Percentiles rank a stretch among this genome's conserved stretches.
phyloP scores from a whole-genome alignment of 2,113 vertebrate species.

The Rhea americana region DNA sequence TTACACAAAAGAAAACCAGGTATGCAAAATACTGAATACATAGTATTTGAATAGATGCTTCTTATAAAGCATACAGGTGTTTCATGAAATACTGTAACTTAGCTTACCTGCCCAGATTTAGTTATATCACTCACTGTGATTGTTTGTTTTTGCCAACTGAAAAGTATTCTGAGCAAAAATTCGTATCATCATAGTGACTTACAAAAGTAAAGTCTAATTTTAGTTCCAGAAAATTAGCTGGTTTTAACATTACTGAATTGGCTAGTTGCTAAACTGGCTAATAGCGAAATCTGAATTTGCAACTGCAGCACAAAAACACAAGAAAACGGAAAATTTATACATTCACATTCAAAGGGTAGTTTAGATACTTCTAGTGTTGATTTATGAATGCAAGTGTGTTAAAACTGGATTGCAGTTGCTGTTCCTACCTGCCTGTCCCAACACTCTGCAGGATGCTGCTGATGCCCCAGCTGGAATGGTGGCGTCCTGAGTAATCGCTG shows the following conservation, averaged over 20 bases:
- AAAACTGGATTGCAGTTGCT: neutral
- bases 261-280: neutral
- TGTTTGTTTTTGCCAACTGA: neutral
- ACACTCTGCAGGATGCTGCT: neutral
- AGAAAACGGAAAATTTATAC: neutral
- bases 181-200: too few relatives aligned
- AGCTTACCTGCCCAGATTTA: neutral
- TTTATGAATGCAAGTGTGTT: neutral
- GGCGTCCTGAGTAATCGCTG: neutral
- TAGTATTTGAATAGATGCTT: neutral
- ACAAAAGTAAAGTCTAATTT: neutral
- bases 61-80: neutral
- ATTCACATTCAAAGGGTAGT: neutral
- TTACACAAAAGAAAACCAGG: neutral
- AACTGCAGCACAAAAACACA: neutral
- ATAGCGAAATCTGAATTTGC: neutral
- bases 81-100: neutral
- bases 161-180: neutral
- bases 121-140: neutral
- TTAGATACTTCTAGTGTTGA: neutral
- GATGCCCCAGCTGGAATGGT: neutral
- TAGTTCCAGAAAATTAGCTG: neutral
- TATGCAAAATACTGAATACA: neutral
- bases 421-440: neutral
- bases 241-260: neutral